These are phyloP conservation scores for Xanthia icteritia DNA, from an alignment of 2,888 invertebrate genomes.

Conservation along the genomic window DNA sequence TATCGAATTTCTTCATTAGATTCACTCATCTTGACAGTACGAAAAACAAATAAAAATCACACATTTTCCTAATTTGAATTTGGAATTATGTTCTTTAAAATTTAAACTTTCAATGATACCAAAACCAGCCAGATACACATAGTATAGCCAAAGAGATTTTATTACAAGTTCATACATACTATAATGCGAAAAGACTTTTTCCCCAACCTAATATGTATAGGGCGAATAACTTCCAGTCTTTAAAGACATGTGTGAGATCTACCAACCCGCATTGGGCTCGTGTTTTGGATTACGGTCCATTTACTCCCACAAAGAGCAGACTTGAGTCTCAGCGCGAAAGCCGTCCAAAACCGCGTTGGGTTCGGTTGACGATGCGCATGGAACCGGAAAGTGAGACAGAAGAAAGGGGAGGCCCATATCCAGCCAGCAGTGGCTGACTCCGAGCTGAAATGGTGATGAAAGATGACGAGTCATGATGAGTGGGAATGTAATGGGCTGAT, in stretches of 20 bases:
- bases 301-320: neutral
- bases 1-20: too few relatives aligned
- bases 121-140: too few relatives aligned
- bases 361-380: neutral
- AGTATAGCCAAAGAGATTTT: too few relatives aligned
- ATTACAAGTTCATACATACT: too few relatives aligned
- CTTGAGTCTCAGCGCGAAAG: neutral
- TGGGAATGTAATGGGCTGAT: neutral
- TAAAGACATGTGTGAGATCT: neutral
- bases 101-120: too few relatives aligned
- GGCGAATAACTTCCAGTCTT: neutral
- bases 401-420: neutral
- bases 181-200: too few relatives aligned
- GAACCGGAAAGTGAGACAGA: neutral
- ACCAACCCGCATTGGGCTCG: neutral
- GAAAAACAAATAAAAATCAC: too few relatives aligned
- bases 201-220: too few relatives aligned
- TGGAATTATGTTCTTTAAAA: too few relatives aligned
- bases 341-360: neutral
- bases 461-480: neutral
- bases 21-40: too few relatives aligned
- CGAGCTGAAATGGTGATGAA: neutral
- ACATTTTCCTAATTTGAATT: too few relatives aligned
- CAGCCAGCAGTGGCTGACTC: neutral
- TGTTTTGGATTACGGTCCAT: neutral